phyloP scores from a whole-genome alignment of 2,888 invertebrate genomes.

The Neocrepidodera transversa region DNA sequence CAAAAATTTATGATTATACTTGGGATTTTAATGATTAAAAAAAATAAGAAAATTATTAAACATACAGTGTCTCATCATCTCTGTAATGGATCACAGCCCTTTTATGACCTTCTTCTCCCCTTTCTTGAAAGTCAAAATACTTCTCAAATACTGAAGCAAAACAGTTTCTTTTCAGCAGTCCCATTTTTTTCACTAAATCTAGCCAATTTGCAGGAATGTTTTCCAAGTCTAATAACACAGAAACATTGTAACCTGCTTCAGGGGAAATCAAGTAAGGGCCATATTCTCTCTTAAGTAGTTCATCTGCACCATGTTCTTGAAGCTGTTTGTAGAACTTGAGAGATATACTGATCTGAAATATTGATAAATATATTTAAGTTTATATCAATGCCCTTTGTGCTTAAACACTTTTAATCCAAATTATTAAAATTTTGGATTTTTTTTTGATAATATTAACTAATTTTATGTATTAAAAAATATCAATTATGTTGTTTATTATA shows the following conservation, averaged over 20 bases:
- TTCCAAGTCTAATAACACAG: conserved; percentile 91
- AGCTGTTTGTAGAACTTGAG: conserved; percentile 98
- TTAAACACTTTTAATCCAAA: too few species aligned
- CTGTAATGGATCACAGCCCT: conserved; percentile 98
- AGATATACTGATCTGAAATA: conserved; percentile 91
- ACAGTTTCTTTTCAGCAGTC: conserved; percentile 95
- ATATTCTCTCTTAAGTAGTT: conserved; percentile 92
- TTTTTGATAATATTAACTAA: too few species aligned
- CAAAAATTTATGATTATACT: too few species aligned
- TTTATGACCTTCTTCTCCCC: conserved; percentile 88
- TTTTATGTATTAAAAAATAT: too few species aligned
- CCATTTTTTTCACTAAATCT: conserved; percentile 87
- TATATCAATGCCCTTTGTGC: too few species aligned
- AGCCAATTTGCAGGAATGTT: conserved; percentile 91
- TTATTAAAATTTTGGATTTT: too few species aligned
- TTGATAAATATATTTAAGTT: conserved; percentile 8
- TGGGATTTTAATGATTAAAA: too few species aligned
- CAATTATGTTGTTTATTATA: neutral
- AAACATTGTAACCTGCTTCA: conserved; percentile 95
- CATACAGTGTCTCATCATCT: conserved; percentile 98
- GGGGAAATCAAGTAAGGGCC: conserved; percentile 81
- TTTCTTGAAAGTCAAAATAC: conserved; percentile 97
- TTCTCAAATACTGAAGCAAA: conserved; percentile 99
- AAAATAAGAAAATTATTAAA: conserved; percentile 39
- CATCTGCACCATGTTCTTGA: conserved; percentile 97